Base-by-base conservation (phyloP, 2,888 invertebrate species). In the Dorcus parallelipipedus region DNA sequence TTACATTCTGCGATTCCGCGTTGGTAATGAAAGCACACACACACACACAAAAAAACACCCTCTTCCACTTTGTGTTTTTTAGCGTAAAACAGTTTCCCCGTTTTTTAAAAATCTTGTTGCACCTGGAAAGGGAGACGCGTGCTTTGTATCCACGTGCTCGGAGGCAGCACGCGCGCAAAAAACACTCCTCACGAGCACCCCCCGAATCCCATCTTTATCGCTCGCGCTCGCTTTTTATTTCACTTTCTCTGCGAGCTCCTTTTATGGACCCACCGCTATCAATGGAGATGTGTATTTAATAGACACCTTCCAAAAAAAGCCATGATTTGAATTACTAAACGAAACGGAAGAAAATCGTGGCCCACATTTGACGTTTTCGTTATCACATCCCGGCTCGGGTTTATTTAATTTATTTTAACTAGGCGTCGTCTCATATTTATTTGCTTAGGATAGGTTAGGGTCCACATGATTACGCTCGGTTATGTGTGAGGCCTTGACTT, bases 391-490 rank as follows among this genome's bases (percentile, higher is more conserved):
- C 54, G 52, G 26, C 26, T 33, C 50, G 63, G 65, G 62, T 67
- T 66, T 67, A 64, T 66, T 64, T 65, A 65, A 68, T 63, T 67
- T 64, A 58, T 61, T 67, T 67, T 60, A 63, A 67, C 52, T 50
- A 58, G 45, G 33, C 53, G 52, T 48, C 53, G 54, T 54, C 52
- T 56, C 49, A 57, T 64, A 67, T 69, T 67, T 69, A 67, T 69
- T 69, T 67, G 54, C 64, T 69, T 69, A 67, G 67, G 68, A 57
- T 69, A 69, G 69, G 69, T 68, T 68, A 66, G 65, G 69, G 67
- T 66, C 66, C 68, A 66, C 58, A 64, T 45, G 64, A 66, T 64
- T 61, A 61, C 52, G 49, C 49, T 43, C 43, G 17, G 17, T 42
- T 50, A 56, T 53, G 54, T 56, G 26, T 39, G 20, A 39, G 55